These are phyloP conservation scores for Nymphalis urticae DNA, from an alignment of 2,888 invertebrate species.

Conservation along the genomic window DNA sequence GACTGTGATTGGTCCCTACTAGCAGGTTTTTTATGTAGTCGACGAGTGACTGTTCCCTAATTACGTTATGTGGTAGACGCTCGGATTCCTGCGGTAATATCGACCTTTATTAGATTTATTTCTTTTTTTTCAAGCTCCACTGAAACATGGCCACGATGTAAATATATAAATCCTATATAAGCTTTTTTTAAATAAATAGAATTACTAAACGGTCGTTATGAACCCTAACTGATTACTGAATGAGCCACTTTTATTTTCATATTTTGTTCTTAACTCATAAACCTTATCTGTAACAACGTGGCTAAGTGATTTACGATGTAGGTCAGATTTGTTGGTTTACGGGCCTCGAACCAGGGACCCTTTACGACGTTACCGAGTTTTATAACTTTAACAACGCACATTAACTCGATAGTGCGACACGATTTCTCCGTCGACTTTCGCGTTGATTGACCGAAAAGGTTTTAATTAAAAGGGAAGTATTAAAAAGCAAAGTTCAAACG, in stretches of 20 bases:
- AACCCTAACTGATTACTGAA: conserved; percentile 24
- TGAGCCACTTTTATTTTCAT: conserved; percentile 46
- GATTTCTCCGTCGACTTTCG: conserved; percentile 29
- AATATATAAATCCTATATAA: neutral
- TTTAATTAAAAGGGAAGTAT: conserved; percentile 15
- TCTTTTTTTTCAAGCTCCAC: conserved; percentile 11
- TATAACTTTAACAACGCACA: conserved; percentile 67
- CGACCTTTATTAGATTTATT: conserved; percentile 45
- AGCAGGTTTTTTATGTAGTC: conserved; percentile 58
- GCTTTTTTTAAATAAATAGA: conserved; percentile 14
- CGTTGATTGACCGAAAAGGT: conserved; percentile 16
- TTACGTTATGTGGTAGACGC: conserved; percentile 57
- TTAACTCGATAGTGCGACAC: conserved; percentile 40
- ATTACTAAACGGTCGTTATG: conserved; percentile 13
- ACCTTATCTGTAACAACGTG: conserved; percentile 77
- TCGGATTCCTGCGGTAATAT: conserved; percentile 56
- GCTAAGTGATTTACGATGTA: conserved; percentile 79
- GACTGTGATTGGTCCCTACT: conserved; percentile 65
- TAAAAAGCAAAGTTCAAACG: neutral
- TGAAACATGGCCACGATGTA: neutral
- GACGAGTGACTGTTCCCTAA: conserved; percentile 57
- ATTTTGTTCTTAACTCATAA: conserved; percentile 69
- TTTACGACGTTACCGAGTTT: conserved; percentile 61
- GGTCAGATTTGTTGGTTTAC: conserved; percentile 81
- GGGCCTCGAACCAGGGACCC: conserved; percentile 71